A percentile compares a stretch with the other conserved stretches of the same genome.
phyloP scores from a whole-genome alignment of 35 echinoderm and acorn worm species.

The Lytechinus pictus region DNA sequence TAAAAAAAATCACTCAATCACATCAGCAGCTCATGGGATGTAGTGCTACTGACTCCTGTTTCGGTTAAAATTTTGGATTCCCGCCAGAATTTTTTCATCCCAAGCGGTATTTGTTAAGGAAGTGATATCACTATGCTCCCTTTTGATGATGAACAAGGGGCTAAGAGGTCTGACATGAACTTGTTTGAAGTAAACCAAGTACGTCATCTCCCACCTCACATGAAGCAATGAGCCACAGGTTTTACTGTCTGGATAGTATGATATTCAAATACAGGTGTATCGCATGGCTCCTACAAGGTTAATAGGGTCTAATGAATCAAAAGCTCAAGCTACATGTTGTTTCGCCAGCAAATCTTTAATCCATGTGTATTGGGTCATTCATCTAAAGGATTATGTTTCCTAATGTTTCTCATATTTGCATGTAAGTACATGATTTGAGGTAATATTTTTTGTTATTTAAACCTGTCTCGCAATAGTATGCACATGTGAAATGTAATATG shows the following conservation, averaged over 20 bases:
- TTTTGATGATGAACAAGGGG: background rate
- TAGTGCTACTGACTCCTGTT: background rate
- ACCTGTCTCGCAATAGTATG: background rate
- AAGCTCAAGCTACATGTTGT: background rate
- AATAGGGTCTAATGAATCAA: background rate
- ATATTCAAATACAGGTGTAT: slow-evolving; percentile 23
- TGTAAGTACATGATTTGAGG: background rate
- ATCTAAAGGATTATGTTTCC: background rate
- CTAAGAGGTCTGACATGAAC: background rate
- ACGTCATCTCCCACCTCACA: background rate
- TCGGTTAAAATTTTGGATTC: slow-evolving; percentile 2
- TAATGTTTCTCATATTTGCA: background rate
- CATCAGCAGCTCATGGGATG: background rate
- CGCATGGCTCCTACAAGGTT: background rate
- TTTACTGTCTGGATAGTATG: background rate
- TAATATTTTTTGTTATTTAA: no score
- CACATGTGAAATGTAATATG: background rate
- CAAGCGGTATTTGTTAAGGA: background rate
- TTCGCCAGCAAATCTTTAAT: background rate
- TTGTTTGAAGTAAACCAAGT: background rate
- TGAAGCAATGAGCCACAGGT: background rate
- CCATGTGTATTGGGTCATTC: background rate
- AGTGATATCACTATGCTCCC: background rate
- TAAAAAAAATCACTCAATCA: background rate
- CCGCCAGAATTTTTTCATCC: background rate